Conservation (phyloP, 2,113 vertebrate genomes). For the Brachionichthys hirsutus region DNA sequence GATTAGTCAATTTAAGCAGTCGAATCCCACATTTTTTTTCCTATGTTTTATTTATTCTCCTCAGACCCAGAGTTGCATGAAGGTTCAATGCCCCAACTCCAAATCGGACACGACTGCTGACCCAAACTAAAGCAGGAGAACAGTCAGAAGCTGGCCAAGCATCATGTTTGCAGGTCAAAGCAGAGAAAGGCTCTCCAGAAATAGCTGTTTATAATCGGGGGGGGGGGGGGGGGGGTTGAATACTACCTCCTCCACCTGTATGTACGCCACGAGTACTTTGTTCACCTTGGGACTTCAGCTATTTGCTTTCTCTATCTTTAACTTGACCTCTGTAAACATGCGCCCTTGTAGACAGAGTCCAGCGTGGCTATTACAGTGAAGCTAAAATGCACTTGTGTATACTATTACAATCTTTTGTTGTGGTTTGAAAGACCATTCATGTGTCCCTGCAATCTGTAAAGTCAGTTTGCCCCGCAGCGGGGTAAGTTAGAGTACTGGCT, state of each 20-base stretch:
- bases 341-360: slow-evolving; percentile 48
- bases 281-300: not conserved
- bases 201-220: no score
- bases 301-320: slow-evolving; percentile 16
- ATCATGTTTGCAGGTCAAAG: no score
- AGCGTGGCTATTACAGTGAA: not conserved
- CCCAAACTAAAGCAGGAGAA: no score
- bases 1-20: no score
- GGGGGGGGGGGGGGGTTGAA: no score
- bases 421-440: not conserved
- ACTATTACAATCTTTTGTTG: slow-evolving; percentile 6
- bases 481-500: slow-evolving; percentile 6
- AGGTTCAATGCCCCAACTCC: no score
- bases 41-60: no score
- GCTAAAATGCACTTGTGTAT: slow-evolving; percentile 18
- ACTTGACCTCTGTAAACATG: slow-evolving; percentile 34
- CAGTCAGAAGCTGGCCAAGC: no score
- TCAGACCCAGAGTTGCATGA: no score
- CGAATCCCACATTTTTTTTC: no score
- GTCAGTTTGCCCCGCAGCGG: slow-evolving; percentile 16
- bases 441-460: slow-evolving; percentile 5
- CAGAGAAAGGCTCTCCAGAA: no score
- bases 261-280: not conserved
- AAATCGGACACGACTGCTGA: no score
- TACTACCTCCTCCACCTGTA: not conserved